Conservation (phyloP, 2,797 vertebrate genomes). For the Epinephelus malabaricus region DNA sequence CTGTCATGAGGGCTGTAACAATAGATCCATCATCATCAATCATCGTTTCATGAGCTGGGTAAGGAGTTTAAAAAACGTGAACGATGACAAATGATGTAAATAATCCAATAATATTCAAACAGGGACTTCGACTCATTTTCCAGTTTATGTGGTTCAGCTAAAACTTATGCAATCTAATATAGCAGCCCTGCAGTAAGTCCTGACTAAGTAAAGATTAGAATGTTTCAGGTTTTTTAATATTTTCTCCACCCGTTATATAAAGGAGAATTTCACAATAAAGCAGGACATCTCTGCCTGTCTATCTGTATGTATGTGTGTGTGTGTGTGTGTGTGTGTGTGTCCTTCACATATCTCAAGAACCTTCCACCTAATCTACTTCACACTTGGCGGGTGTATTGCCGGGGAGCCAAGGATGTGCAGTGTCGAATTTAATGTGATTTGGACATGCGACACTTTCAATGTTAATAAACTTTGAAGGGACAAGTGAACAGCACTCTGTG, state of each 20-base stretch:
- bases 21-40: conserved; percentile 77
- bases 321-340: no score
- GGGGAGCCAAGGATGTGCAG: no score
- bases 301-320: no score
- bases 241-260: not conserved
- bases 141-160: not conserved
- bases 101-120: conserved; percentile 15
- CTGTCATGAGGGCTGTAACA: conserved; percentile 59
- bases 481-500: no score
- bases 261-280: not conserved
- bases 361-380: no score
- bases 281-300: no score
- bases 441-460: no score
- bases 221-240: not conserved
- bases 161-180: not conserved
- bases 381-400: no score
- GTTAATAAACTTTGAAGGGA: no score
- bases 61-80: conserved; percentile 27
- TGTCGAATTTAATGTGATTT: no score
- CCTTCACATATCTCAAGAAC: no score
- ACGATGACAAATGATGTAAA: conserved; percentile 45
- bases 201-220: not conserved
- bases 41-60: conserved; percentile 34
- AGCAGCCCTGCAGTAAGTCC: not conserved
- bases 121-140: not conserved